Conservation (phyloP, 2,113 vertebrate genomes). For the Danionella cerebrum region DNA sequence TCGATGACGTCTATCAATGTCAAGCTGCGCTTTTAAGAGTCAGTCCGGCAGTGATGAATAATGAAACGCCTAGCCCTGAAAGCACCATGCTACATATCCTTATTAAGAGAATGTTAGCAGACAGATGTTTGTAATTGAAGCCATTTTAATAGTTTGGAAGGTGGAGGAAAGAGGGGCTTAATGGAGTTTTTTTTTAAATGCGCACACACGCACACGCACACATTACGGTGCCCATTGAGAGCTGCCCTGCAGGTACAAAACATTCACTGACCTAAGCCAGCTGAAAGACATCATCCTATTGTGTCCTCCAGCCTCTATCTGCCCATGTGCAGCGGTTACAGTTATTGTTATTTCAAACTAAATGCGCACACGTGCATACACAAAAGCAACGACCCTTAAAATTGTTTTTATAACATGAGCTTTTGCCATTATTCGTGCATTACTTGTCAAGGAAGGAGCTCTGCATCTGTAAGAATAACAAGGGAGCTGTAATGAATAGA, state of each 20-base stretch:
- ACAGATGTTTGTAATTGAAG: background rate
- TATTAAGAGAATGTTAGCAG: background rate
- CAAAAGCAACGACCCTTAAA: slow-evolving; percentile 6
- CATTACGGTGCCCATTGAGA: background rate
- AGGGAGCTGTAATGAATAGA: slow-evolving; percentile 29
- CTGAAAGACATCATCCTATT: slow-evolving; percentile 19
- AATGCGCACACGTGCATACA: background rate
- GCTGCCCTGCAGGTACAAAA: background rate
- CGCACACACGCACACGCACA: background rate
- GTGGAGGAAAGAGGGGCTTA: background rate
- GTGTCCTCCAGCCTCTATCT: background rate
- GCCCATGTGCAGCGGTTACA: slow-evolving; percentile 4
- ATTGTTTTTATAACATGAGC: slow-evolving; percentile 7
- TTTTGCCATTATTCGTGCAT: slow-evolving; percentile 1
- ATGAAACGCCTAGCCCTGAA: background rate
- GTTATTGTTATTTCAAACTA: background rate
- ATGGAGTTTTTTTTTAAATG: background rate
- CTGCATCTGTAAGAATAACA: background rate
- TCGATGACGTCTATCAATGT: too few species aligned
- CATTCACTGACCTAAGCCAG: slow-evolving; percentile 7
- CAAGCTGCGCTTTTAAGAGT: too few species aligned
- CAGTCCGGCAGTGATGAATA: too few species aligned
- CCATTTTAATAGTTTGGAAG: background rate
- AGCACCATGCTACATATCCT: background rate
- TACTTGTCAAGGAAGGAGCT: background rate